phyloP scores from a whole-genome alignment of 1,140 invertebrate species.

The Drosophila erecta region DNA sequence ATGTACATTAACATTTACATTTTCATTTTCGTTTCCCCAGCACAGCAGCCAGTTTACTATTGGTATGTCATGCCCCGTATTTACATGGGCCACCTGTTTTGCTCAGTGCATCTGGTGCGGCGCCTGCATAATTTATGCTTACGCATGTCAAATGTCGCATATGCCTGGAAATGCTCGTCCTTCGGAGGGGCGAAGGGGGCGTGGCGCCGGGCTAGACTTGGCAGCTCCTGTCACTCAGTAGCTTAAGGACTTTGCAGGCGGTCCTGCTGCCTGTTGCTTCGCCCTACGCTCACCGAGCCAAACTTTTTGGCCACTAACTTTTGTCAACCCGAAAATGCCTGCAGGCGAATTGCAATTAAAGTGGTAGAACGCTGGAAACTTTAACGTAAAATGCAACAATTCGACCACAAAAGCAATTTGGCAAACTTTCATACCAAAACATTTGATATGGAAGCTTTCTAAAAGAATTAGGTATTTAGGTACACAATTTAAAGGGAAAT shows the following conservation, averaged over 20 bases:
- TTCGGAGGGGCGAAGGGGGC: background rate
- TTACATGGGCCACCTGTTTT: constrained; percentile 38
- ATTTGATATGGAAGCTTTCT: background rate
- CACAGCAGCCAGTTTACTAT: background rate
- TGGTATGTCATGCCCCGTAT: constrained; percentile 16
- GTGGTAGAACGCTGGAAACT: constrained; percentile 10
- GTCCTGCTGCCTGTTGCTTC: constrained; percentile 49
- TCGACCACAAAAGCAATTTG: background rate
- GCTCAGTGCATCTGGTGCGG: constrained; percentile 22
- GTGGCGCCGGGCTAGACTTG: constrained; percentile 4
- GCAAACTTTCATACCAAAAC: background rate
- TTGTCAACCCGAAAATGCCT: constrained; percentile 42
- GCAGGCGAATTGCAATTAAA: constrained; percentile 53
- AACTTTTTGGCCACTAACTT: constrained; percentile 45
- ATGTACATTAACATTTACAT: too few relatives aligned
- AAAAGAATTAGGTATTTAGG: too few relatives aligned
- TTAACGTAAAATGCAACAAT: constrained; percentile 28
- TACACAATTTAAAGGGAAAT: too few relatives aligned
- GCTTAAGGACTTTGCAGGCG: constrained; percentile 49
- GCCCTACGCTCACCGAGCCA: background rate
- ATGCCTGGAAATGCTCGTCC: constrained; percentile 37
- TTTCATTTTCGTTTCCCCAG: background rate
- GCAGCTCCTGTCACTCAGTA: constrained; percentile 48
- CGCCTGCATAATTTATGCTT: constrained; percentile 53
- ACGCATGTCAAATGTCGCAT: constrained; percentile 54